Conservation (phyloP, 2,888 invertebrate species). For the Drosophila eohydei region DNA sequence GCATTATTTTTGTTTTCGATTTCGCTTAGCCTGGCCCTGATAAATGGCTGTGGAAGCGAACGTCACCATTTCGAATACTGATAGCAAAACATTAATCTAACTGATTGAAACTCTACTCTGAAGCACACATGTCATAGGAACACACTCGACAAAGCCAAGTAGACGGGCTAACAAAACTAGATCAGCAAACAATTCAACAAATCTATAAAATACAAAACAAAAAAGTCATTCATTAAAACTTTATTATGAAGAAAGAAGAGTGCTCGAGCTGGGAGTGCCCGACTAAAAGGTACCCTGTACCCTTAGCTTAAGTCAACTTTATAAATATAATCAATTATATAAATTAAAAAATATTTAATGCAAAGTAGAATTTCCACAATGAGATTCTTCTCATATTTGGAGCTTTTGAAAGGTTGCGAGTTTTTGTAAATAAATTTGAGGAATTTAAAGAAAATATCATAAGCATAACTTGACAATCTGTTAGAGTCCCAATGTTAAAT, state of each 20-base stretch:
- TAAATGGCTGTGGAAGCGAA: constrained; percentile 39
- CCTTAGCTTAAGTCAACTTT: no score
- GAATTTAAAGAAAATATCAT: no score
- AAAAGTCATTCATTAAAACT: not conserved
- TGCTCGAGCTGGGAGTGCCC: not conserved
- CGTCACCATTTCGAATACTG: constrained; percentile 35
- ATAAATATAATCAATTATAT: no score
- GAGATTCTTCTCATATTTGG: no score
- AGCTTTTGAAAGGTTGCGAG: no score
- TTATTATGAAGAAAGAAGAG: not conserved
- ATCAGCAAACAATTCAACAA: not conserved
- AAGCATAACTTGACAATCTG: no score
- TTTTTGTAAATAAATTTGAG: no score
- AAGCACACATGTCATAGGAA: constrained; percentile 23
- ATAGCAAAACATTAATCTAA: constrained; percentile 40
- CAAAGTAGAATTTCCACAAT: not conserved
- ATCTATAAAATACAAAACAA: not conserved
- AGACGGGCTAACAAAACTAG: not conserved
- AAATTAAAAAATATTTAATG: not conserved
- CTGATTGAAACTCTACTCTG: constrained; percentile 29
- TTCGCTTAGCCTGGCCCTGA: constrained; percentile 39
- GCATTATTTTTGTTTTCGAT: constrained; percentile 39
- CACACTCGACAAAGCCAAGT: not conserved
- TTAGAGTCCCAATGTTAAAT: not conserved
- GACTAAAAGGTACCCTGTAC: not conserved